Conservation (phyloP, 2,113 vertebrate genomes). For the Psophia crepitans region DNA sequence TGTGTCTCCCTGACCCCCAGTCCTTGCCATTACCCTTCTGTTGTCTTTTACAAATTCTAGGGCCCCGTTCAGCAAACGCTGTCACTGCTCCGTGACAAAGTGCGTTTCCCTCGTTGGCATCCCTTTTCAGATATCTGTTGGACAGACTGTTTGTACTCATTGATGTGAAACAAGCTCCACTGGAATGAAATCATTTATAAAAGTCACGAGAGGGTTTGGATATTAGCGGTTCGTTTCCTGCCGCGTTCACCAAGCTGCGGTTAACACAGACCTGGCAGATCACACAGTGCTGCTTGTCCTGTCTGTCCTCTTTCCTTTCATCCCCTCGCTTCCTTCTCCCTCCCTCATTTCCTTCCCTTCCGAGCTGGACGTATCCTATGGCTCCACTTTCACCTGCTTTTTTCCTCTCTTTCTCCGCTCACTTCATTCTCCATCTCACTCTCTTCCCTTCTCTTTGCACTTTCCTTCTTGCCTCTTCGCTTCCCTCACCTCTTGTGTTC, state of each 20-base stretch:
- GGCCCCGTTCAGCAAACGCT: not conserved
- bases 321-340: not conserved
- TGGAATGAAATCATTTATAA: not conserved
- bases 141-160: not conserved
- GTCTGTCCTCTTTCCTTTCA: not conserved
- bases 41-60: not conserved
- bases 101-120: accelerated
- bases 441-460: not conserved
- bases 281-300: not conserved
- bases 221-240: not conserved
- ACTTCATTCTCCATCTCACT: not conserved
- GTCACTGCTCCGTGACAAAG: not conserved
- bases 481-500: not conserved
- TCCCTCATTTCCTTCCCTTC: constrained; percentile 15
- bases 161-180: not conserved
- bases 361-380: not conserved
- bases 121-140: not conserved
- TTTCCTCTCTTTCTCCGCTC: not conserved
- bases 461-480: not conserved
- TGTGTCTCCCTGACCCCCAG: not conserved
- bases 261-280: not conserved
- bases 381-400: not conserved
- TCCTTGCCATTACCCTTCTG: not conserved
- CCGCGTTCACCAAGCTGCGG: not conserved
- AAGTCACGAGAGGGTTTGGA: not conserved